Percentiles rank a stretch among this genome's conserved stretches.
Conservation (phyloP, 2,888 invertebrate genomes). For the Chrysolina oricalcia region DNA sequence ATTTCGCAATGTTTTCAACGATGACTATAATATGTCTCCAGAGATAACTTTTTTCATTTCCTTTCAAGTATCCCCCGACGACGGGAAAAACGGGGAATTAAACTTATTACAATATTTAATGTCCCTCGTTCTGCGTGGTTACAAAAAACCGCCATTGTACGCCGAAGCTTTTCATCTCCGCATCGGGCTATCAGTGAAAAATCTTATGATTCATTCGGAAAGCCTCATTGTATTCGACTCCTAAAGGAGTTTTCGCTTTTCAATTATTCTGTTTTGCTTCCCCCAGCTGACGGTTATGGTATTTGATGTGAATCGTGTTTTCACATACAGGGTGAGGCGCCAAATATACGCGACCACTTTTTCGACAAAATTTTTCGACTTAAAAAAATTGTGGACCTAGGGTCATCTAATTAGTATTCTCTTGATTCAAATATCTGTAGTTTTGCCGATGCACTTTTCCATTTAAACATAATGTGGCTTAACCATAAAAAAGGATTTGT, state of each 20-base stretch:
- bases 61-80: not conserved
- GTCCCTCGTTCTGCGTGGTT: not conserved
- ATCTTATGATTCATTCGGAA: not conserved
- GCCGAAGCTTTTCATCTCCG: conserved; percentile 5
- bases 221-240: not conserved
- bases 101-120: conserved; percentile 9
- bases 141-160: conserved; percentile 4
- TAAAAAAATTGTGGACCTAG: no score
- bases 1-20: not conserved
- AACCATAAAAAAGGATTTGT: no score
- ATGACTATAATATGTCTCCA: not conserved
- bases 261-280: not conserved
- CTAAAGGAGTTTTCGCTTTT: not conserved
- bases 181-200: not conserved
- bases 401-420: no score
- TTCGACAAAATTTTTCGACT: no score
- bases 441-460: no score
- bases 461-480: no score
- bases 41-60: not conserved
- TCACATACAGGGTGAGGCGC: no score
- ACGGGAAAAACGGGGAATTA: not conserved
- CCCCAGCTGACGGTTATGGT: not conserved
- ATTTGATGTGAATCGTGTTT: not conserved
- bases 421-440: no score
- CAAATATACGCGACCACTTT: no score